phyloP scores from a whole-genome alignment of 2,113 vertebrate species.

The Globicephala melas region DNA sequence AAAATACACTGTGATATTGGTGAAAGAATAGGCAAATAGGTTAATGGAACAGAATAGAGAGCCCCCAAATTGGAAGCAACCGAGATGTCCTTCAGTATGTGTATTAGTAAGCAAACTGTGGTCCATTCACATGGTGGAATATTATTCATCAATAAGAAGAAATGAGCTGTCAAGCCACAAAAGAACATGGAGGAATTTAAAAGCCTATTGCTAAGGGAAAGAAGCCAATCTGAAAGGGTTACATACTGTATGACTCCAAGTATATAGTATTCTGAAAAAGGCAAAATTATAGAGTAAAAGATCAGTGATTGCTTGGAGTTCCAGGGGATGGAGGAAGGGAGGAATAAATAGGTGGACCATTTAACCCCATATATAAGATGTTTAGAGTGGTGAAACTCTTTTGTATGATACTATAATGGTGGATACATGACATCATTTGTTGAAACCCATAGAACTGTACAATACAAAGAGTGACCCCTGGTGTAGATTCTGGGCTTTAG shows the following conservation, averaged over 20 bases:
- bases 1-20: neutral
- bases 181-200: neutral
- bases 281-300: neutral
- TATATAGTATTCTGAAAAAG: neutral
- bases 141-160: neutral
- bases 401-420: neutral
- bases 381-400: neutral
- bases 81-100: neutral
- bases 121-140: neutral
- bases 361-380: neutral
- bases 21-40: neutral
- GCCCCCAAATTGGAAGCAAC: neutral
- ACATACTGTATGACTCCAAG: neutral
- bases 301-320: neutral
- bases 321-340: neutral
- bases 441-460: neutral
- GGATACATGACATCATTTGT: neutral
- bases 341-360: neutral
- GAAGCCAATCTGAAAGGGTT: neutral
- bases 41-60: neutral
- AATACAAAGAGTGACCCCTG: neutral
- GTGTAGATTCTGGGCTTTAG: neutral
- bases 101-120: neutral
- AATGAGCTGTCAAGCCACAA: neutral
- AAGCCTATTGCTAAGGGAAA: neutral